Percentiles rank a stretch among this genome's conserved stretches.
Conservation (phyloP, 2,797 vertebrate species). For the Enteromius treurensis region DNA sequence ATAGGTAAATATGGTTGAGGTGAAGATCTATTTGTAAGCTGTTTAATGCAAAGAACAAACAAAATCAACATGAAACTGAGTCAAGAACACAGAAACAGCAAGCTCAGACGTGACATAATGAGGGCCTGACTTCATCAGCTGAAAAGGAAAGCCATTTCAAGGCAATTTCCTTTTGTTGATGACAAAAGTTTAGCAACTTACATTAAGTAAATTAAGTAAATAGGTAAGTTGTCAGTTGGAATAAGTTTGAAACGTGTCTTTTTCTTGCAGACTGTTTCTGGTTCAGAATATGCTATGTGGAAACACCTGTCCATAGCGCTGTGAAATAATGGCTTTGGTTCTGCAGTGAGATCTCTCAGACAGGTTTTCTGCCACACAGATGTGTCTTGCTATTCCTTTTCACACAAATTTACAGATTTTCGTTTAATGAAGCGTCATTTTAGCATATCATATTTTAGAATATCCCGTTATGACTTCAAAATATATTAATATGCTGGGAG, state of each 20-base stretch:
- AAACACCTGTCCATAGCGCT: constrained; percentile 10
- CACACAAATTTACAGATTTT: too few species aligned
- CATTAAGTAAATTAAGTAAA: neutral
- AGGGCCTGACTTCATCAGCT: neutral
- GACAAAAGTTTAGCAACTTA: too few species aligned
- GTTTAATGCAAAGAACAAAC: neutral
- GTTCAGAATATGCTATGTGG: neutral
- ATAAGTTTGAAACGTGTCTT: neutral
- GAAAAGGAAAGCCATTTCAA: neutral
- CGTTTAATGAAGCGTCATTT: too few species aligned
- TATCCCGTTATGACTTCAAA: too few species aligned
- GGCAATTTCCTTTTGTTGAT: too few species aligned
- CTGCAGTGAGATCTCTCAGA: constrained; percentile 30
- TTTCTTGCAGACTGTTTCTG: constrained; percentile 3
- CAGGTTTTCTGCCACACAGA: constrained; percentile 49
- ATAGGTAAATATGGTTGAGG: neutral
- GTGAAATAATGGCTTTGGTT: constrained; percentile 24
- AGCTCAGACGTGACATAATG: neutral
- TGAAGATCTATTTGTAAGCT: neutral
- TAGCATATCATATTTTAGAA: too few species aligned
- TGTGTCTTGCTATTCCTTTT: constrained; percentile 6
- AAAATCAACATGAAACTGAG: neutral
- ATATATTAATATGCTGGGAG: too few species aligned
- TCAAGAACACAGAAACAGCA: neutral
- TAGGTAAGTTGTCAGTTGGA: neutral